phyloP scores from a whole-genome alignment of 2,113 vertebrate genomes.

The Oreotrochilus melanogaster region DNA sequence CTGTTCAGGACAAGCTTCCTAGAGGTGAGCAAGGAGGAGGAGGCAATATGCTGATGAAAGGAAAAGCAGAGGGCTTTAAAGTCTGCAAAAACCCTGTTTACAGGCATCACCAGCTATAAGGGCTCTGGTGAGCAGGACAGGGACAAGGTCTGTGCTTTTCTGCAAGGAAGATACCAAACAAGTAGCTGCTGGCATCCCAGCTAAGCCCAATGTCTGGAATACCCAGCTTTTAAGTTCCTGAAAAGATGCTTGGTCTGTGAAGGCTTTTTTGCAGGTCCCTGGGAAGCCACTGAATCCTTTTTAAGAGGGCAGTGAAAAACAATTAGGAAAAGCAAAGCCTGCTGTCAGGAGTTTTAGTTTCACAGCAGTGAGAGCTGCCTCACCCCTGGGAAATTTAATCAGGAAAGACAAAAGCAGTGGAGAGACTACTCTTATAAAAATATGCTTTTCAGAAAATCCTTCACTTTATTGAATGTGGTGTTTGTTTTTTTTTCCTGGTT shows the following conservation, averaged over 20 bases:
- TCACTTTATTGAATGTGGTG: neutral
- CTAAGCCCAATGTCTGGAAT: neutral
- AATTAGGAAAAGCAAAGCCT: neutral
- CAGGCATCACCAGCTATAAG: accelerated
- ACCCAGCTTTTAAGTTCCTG: neutral
- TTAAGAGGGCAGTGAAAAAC: neutral
- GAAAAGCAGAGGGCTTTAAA: neutral
- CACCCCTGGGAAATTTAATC: neutral
- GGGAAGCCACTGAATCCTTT: neutral
- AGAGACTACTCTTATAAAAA: neutral
- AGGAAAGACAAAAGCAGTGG: neutral
- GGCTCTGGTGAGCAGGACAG: neutral
- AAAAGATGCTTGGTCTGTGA: accelerated
- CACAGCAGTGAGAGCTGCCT: neutral
- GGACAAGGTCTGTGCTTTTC: neutral
- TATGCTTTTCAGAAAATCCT: neutral
- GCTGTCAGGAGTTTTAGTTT: neutral
- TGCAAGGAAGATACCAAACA: neutral
- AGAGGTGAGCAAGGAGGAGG: neutral
- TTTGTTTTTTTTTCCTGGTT: neutral
- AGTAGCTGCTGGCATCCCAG: neutral
- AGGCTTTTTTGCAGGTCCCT: neutral
- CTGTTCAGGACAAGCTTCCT: neutral
- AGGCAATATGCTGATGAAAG: neutral
- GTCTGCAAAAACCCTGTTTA: neutral